These are phyloP conservation scores for Scolopax mira DNA, from an alignment of 2,113 vertebrate species.

Conservation along the genomic window DNA sequence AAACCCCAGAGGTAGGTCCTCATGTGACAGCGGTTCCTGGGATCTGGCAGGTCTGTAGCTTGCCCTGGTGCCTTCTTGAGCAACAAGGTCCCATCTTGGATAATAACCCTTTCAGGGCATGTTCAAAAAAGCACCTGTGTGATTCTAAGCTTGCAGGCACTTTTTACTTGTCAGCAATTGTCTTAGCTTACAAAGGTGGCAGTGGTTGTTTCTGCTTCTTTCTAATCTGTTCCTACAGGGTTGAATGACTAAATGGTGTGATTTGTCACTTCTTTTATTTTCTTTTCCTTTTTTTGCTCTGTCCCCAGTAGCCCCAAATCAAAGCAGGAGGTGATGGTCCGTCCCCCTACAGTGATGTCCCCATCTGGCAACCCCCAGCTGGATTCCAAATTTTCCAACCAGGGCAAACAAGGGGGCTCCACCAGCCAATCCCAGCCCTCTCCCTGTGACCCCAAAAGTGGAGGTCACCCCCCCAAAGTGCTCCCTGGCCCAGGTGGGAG, in stretches of 20 bases:
- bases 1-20: slow-evolving; percentile 67
- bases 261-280: slow-evolving; percentile 21
- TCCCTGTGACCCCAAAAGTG: slow-evolving; percentile 94
- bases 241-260: neutral
- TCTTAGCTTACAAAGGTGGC: neutral
- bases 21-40: slow-evolving; percentile 70
- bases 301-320: slow-evolving; percentile 92
- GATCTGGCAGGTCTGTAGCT: slow-evolving; percentile 49
- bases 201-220: neutral
- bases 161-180: slow-evolving; percentile 25
- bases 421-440: slow-evolving; percentile 96
- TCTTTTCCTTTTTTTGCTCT: slow-evolving; percentile 29
- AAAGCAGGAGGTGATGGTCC: slow-evolving; percentile 99
- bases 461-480: slow-evolving; percentile 86
- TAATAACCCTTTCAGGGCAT: slow-evolving; percentile 52
- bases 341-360: slow-evolving; percentile 98
- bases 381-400: slow-evolving; percentile 99
- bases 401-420: slow-evolving; percentile 95
- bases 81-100: slow-evolving; percentile 38
- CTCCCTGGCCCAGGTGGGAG: slow-evolving; percentile 88
- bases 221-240: neutral
- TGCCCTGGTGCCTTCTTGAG: slow-evolving; percentile 26
- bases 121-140: slow-evolving; percentile 8
- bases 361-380: slow-evolving; percentile 96
- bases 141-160: neutral